These are phyloP conservation scores for Calephelis virginiensis DNA, from an alignment of 1,140 invertebrate genomes.

Conservation along the genomic window DNA sequence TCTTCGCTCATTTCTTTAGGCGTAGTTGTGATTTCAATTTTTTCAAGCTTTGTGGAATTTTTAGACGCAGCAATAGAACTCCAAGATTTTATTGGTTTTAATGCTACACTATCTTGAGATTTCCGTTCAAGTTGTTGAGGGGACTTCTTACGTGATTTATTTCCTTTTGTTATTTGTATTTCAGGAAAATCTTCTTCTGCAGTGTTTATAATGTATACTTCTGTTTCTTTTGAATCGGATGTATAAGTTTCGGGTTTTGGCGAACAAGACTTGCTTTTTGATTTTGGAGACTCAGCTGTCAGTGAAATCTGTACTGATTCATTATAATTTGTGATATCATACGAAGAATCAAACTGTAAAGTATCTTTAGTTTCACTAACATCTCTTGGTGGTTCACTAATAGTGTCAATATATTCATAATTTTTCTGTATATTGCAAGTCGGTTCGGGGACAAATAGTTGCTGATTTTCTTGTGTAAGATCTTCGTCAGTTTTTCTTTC, in stretches of 20 bases:
- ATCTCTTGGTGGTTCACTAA: background rate
- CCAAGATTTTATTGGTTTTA: constrained; percentile 55
- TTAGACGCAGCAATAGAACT: constrained; percentile 59
- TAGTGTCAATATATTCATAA: background rate
- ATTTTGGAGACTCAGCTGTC: constrained; percentile 46
- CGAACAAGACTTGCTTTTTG: constrained; percentile 51
- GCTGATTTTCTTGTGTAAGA: constrained; percentile 21
- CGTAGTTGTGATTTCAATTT: constrained; percentile 20
- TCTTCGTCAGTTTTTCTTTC: constrained; percentile 42
- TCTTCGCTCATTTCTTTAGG: constrained; percentile 29
- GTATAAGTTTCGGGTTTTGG: constrained; percentile 46
- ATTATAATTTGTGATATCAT: background rate
- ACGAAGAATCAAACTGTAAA: background rate
- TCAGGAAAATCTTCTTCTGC: constrained; percentile 65
- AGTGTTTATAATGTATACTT: constrained; percentile 67
- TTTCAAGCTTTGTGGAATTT: constrained; percentile 42
- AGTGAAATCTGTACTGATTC: constrained; percentile 23
- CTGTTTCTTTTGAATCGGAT: constrained; percentile 50
- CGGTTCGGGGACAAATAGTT: background rate
- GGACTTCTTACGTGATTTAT: constrained; percentile 55
- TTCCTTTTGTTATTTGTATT: constrained; percentile 66
- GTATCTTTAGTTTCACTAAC: constrained; percentile 23
- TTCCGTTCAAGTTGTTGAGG: constrained; percentile 47
- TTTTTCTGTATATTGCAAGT: background rate
- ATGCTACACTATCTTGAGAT: constrained; percentile 30